phyloP scores from a whole-genome alignment of 2,888 invertebrate genomes.

The Eilema griseolum region DNA sequence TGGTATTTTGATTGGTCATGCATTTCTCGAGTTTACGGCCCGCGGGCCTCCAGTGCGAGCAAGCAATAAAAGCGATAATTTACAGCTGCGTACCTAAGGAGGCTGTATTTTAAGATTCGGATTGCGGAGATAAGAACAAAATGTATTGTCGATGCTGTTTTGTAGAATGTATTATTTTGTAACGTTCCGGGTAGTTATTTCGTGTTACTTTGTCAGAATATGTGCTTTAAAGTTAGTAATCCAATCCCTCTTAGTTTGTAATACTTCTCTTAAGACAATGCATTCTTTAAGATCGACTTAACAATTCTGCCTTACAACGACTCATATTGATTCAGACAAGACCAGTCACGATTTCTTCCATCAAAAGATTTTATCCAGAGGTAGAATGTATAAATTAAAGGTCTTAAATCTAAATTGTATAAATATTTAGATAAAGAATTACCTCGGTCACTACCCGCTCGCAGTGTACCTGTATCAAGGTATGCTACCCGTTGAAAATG shows the following conservation, averaged over 20 bases:
- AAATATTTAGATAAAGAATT: constrained; percentile 8
- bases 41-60: constrained; percentile 71
- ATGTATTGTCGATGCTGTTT: constrained; percentile 34
- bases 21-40: constrained; percentile 86
- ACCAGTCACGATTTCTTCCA: constrained; percentile 21
- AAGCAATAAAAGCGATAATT: constrained; percentile 81
- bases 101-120: constrained; percentile 64
- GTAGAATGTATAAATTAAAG: constrained; percentile 18
- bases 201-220: constrained; percentile 12
- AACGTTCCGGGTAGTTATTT: constrained; percentile 24
- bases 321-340: neutral
- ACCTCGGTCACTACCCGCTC: constrained; percentile 13
- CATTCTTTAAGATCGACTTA: neutral
- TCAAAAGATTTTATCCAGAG: constrained; percentile 15
- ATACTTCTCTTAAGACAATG: no score
- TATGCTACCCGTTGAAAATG: neutral
- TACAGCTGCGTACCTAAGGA: constrained; percentile 74
- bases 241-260: neutral
- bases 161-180: constrained; percentile 19
- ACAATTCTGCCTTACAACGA: constrained; percentile 10
- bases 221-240: neutral
- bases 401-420: constrained; percentile 11
- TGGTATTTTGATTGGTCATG: constrained; percentile 88
- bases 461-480: neutral
- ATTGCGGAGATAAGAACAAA: constrained; percentile 60